Base-by-base conservation (phyloP, 2,888 invertebrate species). In the Thereva unica region DNA sequence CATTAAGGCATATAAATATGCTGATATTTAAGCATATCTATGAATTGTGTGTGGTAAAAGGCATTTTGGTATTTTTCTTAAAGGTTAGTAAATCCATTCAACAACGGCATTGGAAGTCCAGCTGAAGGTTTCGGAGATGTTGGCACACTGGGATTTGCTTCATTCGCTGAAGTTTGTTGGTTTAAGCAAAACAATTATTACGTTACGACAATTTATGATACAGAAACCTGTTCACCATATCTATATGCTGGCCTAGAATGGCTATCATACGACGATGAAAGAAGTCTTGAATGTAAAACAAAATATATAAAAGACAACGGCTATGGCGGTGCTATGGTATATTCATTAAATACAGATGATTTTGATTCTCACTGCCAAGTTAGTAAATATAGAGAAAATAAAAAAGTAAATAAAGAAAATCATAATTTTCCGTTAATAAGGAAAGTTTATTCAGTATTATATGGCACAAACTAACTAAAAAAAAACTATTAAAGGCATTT, bases 261-360 rank as follows among this genome's bases (percentile, higher is more conserved):
- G 95, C 84, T 93, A 50, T 92, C 93, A 0, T 94, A 87, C 76
- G 95, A 95, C 70, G 85, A 89, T 73, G 83, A 85, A 37, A 78
- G 83, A 56, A 94, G 93, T 78, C 83, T 92, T 2, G 82, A 81
- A 64, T 85, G 85, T 73, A 94, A 87, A 82, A 83, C 88, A 0
- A 80, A 83, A 68, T 92, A 84, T 78, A 85, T 90, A 1, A 85
- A 84, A 74, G 81, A 83, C 5, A 83, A 85, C 56, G 82, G 84
- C 42, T 85, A 91, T 72, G 89, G 89, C 55, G 95, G 95, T 41
- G 90, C 89, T 4, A 94, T 94, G 93, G 83, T 93, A 67, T 92
- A 89, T 80, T 89, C 91, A 7, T 82, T 95, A 35, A 93, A 93
- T 76, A 84, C 86, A 2, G 95, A 95, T 77, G 94, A 95, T 78